A percentile compares a stretch with the other conserved stretches of the same genome.
These are phyloP conservation scores for Cheumatopsyche charites DNA, from an alignment of 1,140 invertebrate species.

Conservation along the genomic window DNA sequence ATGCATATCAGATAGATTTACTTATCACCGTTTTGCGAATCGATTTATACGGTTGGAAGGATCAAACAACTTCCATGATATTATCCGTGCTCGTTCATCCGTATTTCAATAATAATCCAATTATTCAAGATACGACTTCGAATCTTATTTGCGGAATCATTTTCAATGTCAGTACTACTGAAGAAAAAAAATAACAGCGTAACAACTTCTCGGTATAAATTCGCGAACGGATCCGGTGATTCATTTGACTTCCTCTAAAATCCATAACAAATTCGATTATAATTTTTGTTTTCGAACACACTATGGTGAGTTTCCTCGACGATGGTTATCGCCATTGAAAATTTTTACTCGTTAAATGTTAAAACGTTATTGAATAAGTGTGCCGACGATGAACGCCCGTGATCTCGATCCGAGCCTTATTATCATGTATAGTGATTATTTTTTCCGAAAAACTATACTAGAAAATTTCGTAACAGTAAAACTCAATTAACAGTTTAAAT, in stretches of 20 bases:
- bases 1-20: too few species aligned
- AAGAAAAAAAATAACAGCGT: too few species aligned
- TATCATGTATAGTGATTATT: conserved; percentile 4
- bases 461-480: too few species aligned
- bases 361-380: conserved; percentile 21
- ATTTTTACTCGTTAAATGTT: background rate
- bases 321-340: conserved; percentile 15
- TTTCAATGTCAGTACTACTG: background rate
- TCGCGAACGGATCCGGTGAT: too few species aligned
- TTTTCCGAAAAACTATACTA: background rate
- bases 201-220: too few species aligned
- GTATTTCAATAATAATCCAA: background rate
- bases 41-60: background rate
- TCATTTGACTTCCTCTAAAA: too few species aligned
- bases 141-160: background rate
- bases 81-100: background rate
- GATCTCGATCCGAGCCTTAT: conserved; percentile 11
- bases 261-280: background rate
- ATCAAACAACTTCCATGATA: background rate
- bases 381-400: conserved; percentile 23
- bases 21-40: background rate
- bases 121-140: background rate
- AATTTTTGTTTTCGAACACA: background rate
- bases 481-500: too few species aligned
- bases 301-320: background rate